Evolutionary conservation across 2,113 vertebrate species (phyloP), one percentile per base, ranked within the genome.

Genomic region (Poicephalus gulielmi): DNA sequence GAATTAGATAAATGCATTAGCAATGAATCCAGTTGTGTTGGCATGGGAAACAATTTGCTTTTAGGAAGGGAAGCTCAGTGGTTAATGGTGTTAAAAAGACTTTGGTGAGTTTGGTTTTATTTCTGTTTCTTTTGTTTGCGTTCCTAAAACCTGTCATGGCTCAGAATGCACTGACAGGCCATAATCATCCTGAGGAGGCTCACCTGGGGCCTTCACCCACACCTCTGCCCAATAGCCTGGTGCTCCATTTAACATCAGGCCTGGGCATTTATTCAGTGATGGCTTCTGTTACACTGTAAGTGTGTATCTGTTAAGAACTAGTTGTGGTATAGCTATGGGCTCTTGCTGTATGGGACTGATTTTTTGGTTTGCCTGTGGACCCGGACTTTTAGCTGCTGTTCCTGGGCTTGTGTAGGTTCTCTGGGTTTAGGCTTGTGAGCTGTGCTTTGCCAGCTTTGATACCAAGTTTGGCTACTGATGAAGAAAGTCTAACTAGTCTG

Each of bases 181-280:
- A 31, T 53, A 33, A 49, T 68, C 22, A 13, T 24, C 24, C 43
- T 73, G 59, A 24, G 22, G 13, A 18, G 24, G 7, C 27, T 69
- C n/a, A 46, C 43, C 23, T 70, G 71, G 9, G 12, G 8, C 16
- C 49, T 62, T 47, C 14, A n/a, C 7, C 16, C 31, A 30, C 35
- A 20, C 10, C 28, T 74, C 31, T 55, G 37, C 52, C 20, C 5
- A 7, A 7, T 7, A 50, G 33, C 17, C n/a, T 13, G 9, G 12
- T 27, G 19, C 18, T 83, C 19, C 57, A 3, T 62, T 70, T 70
- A 70, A 86, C 14, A 16, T 39, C 30, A 46, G 49, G 33, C 9
- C 9, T 16, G 10, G 6, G 3, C 1, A 0, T 10, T 39, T 3
- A 0, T 0, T n/a, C 1, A 55, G 7, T 35, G 2, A 1, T 35